These are phyloP conservation scores for Phaethon lepturus DNA, from an alignment of 2,113 vertebrate species.

Conservation along the genomic window DNA sequence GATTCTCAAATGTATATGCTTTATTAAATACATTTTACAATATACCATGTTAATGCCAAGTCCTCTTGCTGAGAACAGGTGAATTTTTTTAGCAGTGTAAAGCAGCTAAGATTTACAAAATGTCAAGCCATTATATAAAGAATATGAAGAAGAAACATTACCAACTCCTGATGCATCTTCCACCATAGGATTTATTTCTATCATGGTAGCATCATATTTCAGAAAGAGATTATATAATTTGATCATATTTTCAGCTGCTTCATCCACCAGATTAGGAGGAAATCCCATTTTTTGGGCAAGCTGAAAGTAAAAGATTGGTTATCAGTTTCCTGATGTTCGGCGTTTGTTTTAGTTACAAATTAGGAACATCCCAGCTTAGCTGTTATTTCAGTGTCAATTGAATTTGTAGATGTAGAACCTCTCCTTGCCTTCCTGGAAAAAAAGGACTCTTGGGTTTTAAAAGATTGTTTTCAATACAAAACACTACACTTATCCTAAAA, in stretches of 20 bases:
- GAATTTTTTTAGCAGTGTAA: neutral
- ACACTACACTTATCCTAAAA: neutral
- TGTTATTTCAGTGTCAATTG: neutral
- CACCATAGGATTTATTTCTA: conserved; percentile 99
- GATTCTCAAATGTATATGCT: neutral
- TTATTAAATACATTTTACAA: neutral
- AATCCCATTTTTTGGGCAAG: conserved; percentile 97
- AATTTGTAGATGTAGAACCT: neutral
- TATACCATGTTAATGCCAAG: neutral
- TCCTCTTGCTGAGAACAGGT: neutral
- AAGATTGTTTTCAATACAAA: neutral
- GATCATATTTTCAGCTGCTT: conserved; percentile 94
- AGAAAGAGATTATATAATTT: conserved; percentile 94
- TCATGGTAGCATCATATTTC: conserved; percentile 96
- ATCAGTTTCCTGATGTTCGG: neutral
- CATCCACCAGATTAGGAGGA: conserved; percentile 85
- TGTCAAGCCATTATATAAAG: neutral
- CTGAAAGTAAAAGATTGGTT: conserved; percentile 73
- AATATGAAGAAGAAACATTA: conserved; percentile 68
- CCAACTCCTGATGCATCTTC: conserved; percentile 94
- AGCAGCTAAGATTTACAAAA: neutral
- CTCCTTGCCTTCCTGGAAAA: neutral
- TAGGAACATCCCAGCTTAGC: neutral
- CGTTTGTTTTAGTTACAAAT: neutral
- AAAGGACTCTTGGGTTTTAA: neutral